These are phyloP conservation scores for Napeogenes inachia DNA, from an alignment of 2,888 invertebrate species.

Conservation along the genomic window DNA sequence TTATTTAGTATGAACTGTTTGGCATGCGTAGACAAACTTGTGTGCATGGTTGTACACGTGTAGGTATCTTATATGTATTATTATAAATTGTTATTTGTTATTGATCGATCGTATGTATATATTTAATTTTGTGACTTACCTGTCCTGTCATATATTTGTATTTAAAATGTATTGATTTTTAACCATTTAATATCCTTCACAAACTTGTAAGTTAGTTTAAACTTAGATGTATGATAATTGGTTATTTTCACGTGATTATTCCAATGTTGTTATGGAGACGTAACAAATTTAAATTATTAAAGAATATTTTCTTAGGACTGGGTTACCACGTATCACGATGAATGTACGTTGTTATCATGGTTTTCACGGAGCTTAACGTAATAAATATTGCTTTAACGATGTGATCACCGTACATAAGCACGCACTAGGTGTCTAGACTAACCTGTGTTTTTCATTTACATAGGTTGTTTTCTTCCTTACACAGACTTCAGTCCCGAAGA, in stretches of 20 bases:
- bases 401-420: neutral
- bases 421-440: constrained; percentile 39
- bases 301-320: no score
- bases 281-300: no score
- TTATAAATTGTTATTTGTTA: neutral
- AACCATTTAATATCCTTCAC: no score
- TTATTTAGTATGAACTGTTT: constrained; percentile 67
- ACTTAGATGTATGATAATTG: no score
- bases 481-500: constrained; percentile 79
- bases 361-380: constrained; percentile 1
- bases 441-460: constrained; percentile 72
- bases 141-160: no score
- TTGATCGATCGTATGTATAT: no score
- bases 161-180: no score
- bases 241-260: no score
- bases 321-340: neutral
- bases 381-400: constrained; percentile 7
- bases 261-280: no score
- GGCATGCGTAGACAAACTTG: constrained; percentile 60
- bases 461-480: constrained; percentile 77
- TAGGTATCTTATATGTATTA: neutral
- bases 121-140: no score
- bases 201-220: no score
- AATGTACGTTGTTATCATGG: neutral
- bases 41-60: constrained; percentile 15